These are phyloP conservation scores for Marmota flaviventris DNA, from an alignment of 2,113 vertebrate species.

Conservation along the genomic window DNA sequence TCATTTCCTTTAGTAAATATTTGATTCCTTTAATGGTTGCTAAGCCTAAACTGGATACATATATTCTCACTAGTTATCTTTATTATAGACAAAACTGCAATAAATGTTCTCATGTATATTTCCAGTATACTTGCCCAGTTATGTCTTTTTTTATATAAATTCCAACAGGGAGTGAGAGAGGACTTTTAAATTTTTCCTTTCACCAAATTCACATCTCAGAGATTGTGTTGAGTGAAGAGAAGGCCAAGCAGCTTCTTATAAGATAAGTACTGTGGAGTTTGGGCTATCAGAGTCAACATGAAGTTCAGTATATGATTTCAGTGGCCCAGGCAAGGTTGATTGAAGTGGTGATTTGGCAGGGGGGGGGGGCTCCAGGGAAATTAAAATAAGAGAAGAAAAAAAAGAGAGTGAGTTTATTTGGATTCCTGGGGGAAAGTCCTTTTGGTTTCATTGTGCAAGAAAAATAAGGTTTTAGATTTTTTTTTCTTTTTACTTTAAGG, in stretches of 20 bases:
- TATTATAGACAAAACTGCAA: neutral
- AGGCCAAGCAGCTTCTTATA: neutral
- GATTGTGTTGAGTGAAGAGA: neutral
- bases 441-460: conserved; percentile 7
- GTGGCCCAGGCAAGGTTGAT: neutral
- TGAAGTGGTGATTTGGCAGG: neutral
- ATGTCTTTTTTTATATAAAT: neutral
- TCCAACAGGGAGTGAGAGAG: neutral
- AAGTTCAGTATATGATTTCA: neutral
- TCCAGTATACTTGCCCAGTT: neutral
- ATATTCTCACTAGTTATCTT: neutral
- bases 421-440: neutral
- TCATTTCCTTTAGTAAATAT: neutral
- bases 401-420: neutral
- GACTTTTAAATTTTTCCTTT: neutral
- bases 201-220: neutral
- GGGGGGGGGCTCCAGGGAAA: neutral
- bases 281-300: neutral
- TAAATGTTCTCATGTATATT: neutral
- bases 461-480: neutral
- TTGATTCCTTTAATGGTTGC: neutral
- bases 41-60: neutral
- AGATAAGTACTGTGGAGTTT: neutral
- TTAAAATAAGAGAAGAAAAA: neutral
- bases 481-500: neutral